Conservation (phyloP, 2,113 vertebrate species). For the Conger conger region DNA sequence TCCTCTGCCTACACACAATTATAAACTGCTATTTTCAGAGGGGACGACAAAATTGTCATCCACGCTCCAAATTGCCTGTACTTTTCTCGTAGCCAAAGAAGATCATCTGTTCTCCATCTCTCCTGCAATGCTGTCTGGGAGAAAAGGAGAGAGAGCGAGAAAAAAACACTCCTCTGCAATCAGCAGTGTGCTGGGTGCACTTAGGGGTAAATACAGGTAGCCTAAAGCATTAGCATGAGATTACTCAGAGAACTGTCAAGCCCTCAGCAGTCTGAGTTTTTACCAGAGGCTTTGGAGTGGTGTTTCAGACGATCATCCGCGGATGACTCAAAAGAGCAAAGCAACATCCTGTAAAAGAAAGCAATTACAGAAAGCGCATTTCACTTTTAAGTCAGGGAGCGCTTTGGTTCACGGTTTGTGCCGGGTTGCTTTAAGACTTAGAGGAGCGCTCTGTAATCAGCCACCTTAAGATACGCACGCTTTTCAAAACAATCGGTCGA, state of each 20-base stretch:
- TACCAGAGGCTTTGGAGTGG: conserved; percentile 51
- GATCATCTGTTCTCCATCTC: conserved; percentile 52
- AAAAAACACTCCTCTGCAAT: conserved; percentile 67
- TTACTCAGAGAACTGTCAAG: conserved; percentile 70
- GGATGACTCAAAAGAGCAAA: conserved; percentile 5
- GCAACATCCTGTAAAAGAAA: background rate
- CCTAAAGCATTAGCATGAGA: conserved; percentile 71
- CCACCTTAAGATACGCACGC: background rate
- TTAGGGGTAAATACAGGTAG: conserved; percentile 74
- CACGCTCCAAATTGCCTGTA: conserved; percentile 63
- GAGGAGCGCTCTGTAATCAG: background rate
- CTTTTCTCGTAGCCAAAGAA: conserved; percentile 66
- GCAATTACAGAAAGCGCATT: background rate
- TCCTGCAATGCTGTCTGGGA: background rate
- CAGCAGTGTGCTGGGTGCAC: conserved; percentile 69
- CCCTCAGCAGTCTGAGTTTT: conserved; percentile 42
- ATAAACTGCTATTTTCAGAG: conserved; percentile 63
- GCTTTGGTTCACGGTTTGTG: background rate
- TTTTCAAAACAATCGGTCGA: background rate
- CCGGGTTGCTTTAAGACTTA: background rate
- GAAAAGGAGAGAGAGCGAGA: conserved; percentile 29
- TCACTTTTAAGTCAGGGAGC: background rate
- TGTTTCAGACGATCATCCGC: conserved; percentile 39
- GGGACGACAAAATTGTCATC: conserved; percentile 67
- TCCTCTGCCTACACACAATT: conserved; percentile 42